Evolutionary conservation across 2,888 invertebrate species (phyloP).

Genomic region (Aproaerema taeniolella): DNA sequence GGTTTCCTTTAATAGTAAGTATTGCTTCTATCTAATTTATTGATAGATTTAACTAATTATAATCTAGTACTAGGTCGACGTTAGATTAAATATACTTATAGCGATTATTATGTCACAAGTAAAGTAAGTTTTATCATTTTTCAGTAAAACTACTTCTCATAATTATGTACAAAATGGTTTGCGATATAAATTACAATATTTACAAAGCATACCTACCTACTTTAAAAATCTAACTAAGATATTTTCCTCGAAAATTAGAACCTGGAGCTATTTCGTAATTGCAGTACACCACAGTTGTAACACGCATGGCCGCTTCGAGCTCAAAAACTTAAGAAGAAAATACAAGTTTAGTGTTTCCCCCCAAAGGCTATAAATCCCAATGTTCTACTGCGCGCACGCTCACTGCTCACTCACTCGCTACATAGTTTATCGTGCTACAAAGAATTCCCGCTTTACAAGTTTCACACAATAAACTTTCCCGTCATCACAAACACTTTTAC

Average conservation of each 20-base stretch:
- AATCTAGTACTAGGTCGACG: neutral
- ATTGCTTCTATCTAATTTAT: neutral
- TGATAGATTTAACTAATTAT: neutral
- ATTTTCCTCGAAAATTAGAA: conserved; percentile 28
- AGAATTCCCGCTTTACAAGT: conserved; percentile 46
- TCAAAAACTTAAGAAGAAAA: conserved; percentile 40
- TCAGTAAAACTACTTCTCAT: neutral
- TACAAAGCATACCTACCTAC: conserved; percentile 47
- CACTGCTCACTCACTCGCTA: conserved; percentile 56
- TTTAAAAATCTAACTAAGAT: conserved; percentile 26
- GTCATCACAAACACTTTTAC: conserved; percentile 40
- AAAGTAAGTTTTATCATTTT: neutral
- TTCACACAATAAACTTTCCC: conserved; percentile 34
- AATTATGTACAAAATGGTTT: conserved; percentile 44
- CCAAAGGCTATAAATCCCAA: conserved; percentile 56
- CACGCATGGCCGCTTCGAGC: conserved; percentile 29
- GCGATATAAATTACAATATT: conserved; percentile 59
- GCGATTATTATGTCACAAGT: neutral
- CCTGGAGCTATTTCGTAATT: neutral
- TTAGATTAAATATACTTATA: neutral
- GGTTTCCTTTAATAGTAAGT: neutral
- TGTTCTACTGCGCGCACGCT: conserved; percentile 53
- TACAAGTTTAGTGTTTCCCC: conserved; percentile 58
- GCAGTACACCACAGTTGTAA: conserved; percentile 30
- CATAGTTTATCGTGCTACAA: conserved; percentile 59